Percentiles rank a stretch among this genome's conserved stretches.
These are phyloP conservation scores for Toxostoma redivivum DNA, from an alignment of 2,113 vertebrate genomes.

Conservation along the genomic window DNA sequence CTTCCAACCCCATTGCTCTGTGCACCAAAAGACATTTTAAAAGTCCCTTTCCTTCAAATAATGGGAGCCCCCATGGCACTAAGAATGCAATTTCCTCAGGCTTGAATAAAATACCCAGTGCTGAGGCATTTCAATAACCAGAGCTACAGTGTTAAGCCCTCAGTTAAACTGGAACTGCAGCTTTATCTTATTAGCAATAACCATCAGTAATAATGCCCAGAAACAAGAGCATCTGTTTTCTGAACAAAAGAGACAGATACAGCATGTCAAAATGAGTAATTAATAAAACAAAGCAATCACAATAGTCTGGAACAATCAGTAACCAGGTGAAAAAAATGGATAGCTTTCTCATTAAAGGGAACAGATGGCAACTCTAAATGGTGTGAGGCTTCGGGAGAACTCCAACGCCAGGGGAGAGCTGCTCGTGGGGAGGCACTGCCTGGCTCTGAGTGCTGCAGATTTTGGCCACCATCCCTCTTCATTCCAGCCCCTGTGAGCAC, in stretches of 20 bases:
- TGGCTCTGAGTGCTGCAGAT: background rate
- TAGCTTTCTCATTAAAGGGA: constrained; percentile 42
- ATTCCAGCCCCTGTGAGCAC: background rate
- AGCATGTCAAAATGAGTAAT: constrained; percentile 66
- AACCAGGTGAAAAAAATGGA: constrained; percentile 63
- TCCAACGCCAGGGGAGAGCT: background rate
- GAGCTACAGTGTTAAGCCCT: background rate
- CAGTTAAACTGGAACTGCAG: background rate
- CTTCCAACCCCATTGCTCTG: background rate
- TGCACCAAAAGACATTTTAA: background rate
- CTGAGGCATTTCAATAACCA: background rate
- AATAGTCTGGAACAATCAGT: constrained; percentile 60
- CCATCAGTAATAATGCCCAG: constrained; percentile 42
- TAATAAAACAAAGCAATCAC: constrained; percentile 67
- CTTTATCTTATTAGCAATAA: constrained; percentile 56
- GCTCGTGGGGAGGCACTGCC: rapidly evolving
- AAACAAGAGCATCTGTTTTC: constrained; percentile 61
- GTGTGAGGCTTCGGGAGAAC: background rate
- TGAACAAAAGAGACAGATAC: constrained; percentile 59
- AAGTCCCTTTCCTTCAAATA: background rate
- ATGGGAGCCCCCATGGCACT: background rate
- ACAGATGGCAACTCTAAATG: constrained; percentile 36
- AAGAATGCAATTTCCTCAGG: background rate
- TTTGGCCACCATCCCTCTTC: background rate
- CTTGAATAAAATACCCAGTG: background rate